Base-by-base conservation (phyloP, 2,888 invertebrate genomes). In the Eupelmus urozonus region DNA sequence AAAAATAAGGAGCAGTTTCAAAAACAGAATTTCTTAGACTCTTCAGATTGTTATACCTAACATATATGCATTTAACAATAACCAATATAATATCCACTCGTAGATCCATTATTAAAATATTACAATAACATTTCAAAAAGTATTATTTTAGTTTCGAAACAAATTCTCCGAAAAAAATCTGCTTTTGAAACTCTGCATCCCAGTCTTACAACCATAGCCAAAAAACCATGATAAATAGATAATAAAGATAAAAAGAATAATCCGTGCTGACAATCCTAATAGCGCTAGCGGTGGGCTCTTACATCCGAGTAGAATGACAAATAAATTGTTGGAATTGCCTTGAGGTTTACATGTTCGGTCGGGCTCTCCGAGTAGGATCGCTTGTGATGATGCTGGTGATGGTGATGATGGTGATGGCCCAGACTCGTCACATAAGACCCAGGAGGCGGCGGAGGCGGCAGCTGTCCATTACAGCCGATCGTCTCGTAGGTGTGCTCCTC, bases 401-500 rank as follows among this genome's bases (percentile, higher is more conserved):
- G 65, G 25, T 45, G 65, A 27, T 65, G 55, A 5, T 65, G n/a
- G n/a, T n/a, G n/a, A n/a, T n/a, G n/a, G n/a, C n/a, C n/a, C n/a
- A n/a, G n/a, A n/a, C 57, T 25, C 20, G 16, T 53, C 55, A 51
- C 53, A 34, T 34, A 57, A 3, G 70, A 45, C 18, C 57, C 57
- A 51, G 65, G 59, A 5, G 71, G 27, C 20, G 70, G 71, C 34
- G 70, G 65, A 0, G 71, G 55, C 13, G 67, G 76, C 0, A 67
- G 25, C 11, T 42, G 34, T 0, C 16, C n/a, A 2, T 62, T 9
- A 29, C 34, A 23, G 71, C 85, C 88, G 76, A 89, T 88, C 0
- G 88, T 89, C 83, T 89, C 89, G 75, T 89, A 89, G 18, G 88
- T 88, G 66, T 89, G 89, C 55, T 90, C 89, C 76, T 89, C 89